phyloP scores from a whole-genome alignment of 2,113 vertebrate species.

The Hydropotes inermis region DNA sequence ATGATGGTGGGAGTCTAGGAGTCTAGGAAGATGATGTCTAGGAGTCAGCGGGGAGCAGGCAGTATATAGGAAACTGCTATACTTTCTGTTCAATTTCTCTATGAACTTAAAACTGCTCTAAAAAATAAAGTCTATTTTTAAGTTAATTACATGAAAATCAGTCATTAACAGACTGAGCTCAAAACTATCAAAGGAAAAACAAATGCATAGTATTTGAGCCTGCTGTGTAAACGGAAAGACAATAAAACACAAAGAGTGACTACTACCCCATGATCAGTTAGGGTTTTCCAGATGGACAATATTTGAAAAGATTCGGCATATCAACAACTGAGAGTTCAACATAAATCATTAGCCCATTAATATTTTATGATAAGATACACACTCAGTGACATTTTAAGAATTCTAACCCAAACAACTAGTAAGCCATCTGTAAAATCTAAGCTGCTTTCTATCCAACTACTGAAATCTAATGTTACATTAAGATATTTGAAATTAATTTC shows the following conservation, averaged over 20 bases:
- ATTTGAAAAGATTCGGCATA: not conserved
- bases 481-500: constrained; percentile 43
- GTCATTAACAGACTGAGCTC: not conserved
- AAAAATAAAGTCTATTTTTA: not conserved
- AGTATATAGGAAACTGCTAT: not conserved
- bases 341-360: not conserved
- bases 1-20: no score
- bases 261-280: rapidly evolving
- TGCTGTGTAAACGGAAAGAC: not conserved
- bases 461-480: not conserved
- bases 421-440: not conserved
- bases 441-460: not conserved
- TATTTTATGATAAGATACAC: not conserved
- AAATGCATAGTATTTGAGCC: not conserved
- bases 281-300: not conserved
- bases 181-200: constrained; percentile 2
- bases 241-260: not conserved
- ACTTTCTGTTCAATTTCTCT: not conserved
- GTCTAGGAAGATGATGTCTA: no score
- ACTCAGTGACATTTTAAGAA: not conserved
- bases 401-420: not conserved
- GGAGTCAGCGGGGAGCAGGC: rapidly evolving
- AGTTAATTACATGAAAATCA: constrained; percentile 4
- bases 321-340: not conserved
- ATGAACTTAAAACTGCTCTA: not conserved